phyloP scores from a whole-genome alignment of 2,888 invertebrate species.

The Cyclophora punctaria region DNA sequence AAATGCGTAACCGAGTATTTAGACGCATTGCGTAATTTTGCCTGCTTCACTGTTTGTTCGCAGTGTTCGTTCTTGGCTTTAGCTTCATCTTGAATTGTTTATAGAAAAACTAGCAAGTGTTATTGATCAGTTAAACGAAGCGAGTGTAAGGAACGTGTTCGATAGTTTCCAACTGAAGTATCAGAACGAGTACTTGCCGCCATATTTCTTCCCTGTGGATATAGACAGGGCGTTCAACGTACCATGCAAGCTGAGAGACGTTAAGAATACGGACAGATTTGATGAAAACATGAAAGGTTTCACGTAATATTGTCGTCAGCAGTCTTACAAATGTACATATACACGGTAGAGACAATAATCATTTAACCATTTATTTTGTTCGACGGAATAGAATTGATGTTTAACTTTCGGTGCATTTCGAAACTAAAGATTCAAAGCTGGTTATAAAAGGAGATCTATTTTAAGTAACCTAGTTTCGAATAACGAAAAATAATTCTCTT shows the following conservation, averaged over 20 bases:
- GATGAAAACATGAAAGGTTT: constrained; percentile 72
- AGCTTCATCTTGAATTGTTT: constrained; percentile 2
- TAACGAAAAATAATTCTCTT: no score
- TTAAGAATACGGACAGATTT: constrained; percentile 42
- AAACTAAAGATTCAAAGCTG: no score
- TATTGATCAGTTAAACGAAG: constrained; percentile 20
- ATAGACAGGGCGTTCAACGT: constrained; percentile 34
- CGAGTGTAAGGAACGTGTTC: no score
- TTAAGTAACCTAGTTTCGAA: no score
- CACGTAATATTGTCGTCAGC: constrained; percentile 49
- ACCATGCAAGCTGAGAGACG: constrained; percentile 34
- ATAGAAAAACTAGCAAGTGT: constrained; percentile 43
- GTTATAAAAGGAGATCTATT: no score
- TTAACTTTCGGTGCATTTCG: no score
- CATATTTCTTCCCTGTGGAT: constrained; percentile 44
- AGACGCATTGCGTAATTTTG: no score
- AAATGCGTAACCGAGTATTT: no score
- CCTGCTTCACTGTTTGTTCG: no score
- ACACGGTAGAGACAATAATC: constrained; percentile 15
- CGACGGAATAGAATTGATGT: no score
- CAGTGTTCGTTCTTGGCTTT: no score
- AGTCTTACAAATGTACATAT: constrained; percentile 52
- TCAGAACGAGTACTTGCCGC: constrained; percentile 29
- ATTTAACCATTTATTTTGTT: constrained; percentile 16
- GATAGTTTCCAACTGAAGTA: constrained; percentile 8